Conservation (phyloP, 2,797 vertebrate species). For the Crypturellus tataupa region DNA sequence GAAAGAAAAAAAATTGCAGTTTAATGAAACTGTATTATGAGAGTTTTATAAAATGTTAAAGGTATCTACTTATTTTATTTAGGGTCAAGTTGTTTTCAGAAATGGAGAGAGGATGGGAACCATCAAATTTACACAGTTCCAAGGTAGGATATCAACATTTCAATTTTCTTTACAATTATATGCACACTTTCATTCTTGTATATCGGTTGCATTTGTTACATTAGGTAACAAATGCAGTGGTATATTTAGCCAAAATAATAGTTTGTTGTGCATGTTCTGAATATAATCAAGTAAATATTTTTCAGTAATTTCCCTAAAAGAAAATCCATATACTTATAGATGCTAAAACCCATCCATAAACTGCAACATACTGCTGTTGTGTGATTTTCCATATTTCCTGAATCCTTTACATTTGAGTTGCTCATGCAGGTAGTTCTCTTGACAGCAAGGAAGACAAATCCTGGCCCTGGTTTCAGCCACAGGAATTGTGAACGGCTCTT, state of each 20-base stretch:
- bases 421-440: neutral
- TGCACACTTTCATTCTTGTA: neutral
- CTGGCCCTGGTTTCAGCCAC: rapidly evolving
- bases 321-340: neutral
- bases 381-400: neutral
- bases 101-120: conserved; percentile 99
- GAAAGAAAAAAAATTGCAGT: neutral
- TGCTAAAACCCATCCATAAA: neutral
- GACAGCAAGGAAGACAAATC: neutral
- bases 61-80: conserved; percentile 77
- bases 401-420: neutral
- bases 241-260: neutral
- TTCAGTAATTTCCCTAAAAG: neutral
- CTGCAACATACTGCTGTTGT: neutral
- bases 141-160: conserved; percentile 87
- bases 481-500: neutral
- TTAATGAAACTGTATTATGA: neutral
- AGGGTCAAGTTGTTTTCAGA: conserved; percentile 99
- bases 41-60: conserved; percentile 25
- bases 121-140: conserved; percentile 99
- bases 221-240: neutral
- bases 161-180: conserved; percentile 20
- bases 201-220: neutral
- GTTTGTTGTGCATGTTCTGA: neutral
- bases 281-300: neutral